phyloP scores from a whole-genome alignment of 2,888 invertebrate species.

The Cryptocheilus praepositus region DNA sequence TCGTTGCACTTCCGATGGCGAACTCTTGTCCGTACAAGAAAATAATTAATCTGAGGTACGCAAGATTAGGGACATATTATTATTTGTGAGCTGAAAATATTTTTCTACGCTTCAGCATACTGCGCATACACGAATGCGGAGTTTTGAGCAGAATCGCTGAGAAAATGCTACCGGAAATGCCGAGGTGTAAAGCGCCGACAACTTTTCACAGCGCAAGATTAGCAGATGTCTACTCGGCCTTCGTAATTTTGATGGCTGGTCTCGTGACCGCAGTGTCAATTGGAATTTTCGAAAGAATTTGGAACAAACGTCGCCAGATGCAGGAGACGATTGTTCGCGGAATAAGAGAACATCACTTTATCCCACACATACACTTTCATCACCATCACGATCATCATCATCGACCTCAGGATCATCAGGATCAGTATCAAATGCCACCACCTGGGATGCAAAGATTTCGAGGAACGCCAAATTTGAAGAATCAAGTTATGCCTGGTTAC shows the following conservation, averaged over 20 bases:
- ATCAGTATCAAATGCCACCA: not conserved
- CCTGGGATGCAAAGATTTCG: not conserved
- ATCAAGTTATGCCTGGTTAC: not conserved
- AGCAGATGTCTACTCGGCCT: constrained; percentile 79
- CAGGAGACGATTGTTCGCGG: constrained; percentile 46
- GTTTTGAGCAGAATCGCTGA: constrained; percentile 67
- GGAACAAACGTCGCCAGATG: constrained; percentile 60
- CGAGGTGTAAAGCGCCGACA: constrained; percentile 76
- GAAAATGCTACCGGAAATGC: constrained; percentile 75
- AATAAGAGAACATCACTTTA: constrained; percentile 37
- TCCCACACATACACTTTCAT: constrained; percentile 20
- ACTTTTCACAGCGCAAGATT: constrained; percentile 79
- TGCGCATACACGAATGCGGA: constrained; percentile 72
- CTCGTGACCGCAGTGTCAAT: constrained; percentile 65
- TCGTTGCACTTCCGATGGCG: constrained; percentile 79
- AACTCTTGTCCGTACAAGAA: constrained; percentile 78
- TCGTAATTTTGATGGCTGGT: constrained; percentile 75
- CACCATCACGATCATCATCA: not conserved
- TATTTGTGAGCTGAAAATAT: not conserved
- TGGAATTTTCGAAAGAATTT: constrained; percentile 65
- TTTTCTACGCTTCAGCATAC: constrained; percentile 60
- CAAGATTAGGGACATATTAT: not conserved
- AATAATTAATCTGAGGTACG: constrained; percentile 78
- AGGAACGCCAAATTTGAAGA: not conserved
- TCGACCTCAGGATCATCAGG: constrained; percentile 1